Evolutionary conservation across 1,140 invertebrate genomes (phyloP).

Genomic region (Calliphora vicina): DNA sequence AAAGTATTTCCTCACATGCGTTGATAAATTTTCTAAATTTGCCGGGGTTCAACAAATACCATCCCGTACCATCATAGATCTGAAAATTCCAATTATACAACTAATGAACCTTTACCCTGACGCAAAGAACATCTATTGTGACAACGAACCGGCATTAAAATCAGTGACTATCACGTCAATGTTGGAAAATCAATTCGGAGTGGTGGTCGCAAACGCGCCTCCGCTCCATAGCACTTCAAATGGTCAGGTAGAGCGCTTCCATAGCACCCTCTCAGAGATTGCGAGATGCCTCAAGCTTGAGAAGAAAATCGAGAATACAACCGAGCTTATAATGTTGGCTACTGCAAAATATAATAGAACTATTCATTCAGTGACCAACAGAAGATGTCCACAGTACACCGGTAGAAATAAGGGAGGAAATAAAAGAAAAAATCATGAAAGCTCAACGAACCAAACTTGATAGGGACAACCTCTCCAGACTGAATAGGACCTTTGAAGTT

Average conservation of each 20-base stretch:
- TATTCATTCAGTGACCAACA: slow-evolving; percentile 25
- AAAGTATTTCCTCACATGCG: slow-evolving; percentile 11
- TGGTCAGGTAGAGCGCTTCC: slow-evolving; percentile 42
- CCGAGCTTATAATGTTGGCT: no score
- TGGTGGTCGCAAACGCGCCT: not conserved
- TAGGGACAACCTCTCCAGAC: no score
- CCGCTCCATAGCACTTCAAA: slow-evolving; percentile 38
- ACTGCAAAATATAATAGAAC: no score
- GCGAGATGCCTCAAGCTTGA: no score
- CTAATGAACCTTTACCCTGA: slow-evolving; percentile 8
- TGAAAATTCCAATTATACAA: not conserved
- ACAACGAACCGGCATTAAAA: slow-evolving; percentile 8
- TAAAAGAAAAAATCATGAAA: slow-evolving; percentile 25
- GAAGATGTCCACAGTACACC: slow-evolving; percentile 15
- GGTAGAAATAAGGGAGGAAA: not conserved
- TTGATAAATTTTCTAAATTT: slow-evolving; percentile 25
- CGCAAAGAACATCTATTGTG: not conserved
- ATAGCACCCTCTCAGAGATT: slow-evolving; percentile 44
- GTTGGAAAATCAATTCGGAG: not conserved
- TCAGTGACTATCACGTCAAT: slow-evolving; percentile 12
- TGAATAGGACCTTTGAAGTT: not conserved
- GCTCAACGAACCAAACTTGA: no score
- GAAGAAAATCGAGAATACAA: no score
- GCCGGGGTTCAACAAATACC: not conserved
- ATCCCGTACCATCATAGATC: not conserved